phyloP scores from a whole-genome alignment of 1,140 invertebrate genomes.

The Coenobita brevimanus region DNA sequence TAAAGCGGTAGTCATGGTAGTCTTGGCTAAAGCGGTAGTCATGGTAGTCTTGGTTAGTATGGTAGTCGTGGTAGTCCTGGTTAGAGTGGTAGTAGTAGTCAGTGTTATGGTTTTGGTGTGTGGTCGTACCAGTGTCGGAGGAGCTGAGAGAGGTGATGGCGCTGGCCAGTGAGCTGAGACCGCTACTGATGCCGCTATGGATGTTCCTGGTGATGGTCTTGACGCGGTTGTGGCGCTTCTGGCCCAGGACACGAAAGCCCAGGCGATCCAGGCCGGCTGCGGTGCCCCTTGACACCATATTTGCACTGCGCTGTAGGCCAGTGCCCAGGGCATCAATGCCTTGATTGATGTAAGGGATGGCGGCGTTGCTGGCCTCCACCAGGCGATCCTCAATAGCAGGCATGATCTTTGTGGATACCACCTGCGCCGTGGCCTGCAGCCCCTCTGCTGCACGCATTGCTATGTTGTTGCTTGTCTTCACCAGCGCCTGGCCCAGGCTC shows the following conservation, averaged over 20 bases:
- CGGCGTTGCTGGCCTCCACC: constrained; percentile 49
- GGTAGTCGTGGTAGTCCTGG: constrained; percentile 13
- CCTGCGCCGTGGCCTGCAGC: constrained; percentile 38
- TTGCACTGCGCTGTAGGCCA: constrained; percentile 37
- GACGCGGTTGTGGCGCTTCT: constrained; percentile 49
- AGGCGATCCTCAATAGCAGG: constrained; percentile 52
- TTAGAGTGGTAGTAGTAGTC: not conserved
- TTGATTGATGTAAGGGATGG: constrained; percentile 53
- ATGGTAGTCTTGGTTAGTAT: constrained; percentile 51
- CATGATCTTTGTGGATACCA: constrained; percentile 18
- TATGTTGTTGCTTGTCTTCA: constrained; percentile 38
- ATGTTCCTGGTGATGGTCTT: constrained; percentile 56
- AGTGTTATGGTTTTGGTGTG: not conserved
- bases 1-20: not conserved
- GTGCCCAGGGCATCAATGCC: constrained; percentile 55
- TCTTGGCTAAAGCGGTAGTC: constrained; percentile 1
- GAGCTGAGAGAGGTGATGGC: constrained; percentile 48
- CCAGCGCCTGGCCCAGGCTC: constrained; percentile 22
- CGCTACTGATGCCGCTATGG: constrained; percentile 28
- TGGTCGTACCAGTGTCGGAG: not conserved
- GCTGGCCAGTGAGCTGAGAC: constrained; percentile 48
- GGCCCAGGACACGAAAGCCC: constrained; percentile 34
- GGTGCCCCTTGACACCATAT: constrained; percentile 44
- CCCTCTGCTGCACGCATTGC: constrained; percentile 43
- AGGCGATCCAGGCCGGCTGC: constrained; percentile 49